Evolutionary conservation across 2,113 vertebrate species (phyloP), one percentile per base, ranked within the genome.

Genomic region (Saccopteryx leptura): DNA sequence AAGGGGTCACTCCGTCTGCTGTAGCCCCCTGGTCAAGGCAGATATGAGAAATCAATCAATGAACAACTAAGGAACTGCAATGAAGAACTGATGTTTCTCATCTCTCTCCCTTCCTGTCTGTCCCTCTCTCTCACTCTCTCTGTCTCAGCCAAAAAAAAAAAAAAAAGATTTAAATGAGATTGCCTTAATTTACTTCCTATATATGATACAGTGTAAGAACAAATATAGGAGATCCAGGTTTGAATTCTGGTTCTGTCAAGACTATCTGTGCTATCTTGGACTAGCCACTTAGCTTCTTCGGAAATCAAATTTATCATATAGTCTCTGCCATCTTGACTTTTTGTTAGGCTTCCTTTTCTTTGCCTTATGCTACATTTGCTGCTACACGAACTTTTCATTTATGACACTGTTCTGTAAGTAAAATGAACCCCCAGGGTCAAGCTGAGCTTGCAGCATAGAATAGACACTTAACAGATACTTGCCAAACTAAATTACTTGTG

Each of bases 111-210:
- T 39, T 39, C 39, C 39, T 39, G 39, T 39, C 39, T 39, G 39
- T 39, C 39, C 39, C 39, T 39, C 39, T 39, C 39, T 39, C 39
- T 39, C 39, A 39, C 39, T 39, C 39, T 39, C 39, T 39, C 39
- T 39, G 39, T 39, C 39, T 39, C 39, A 3, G 39, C 39, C 39
- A 39, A 39, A 39, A 39, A 39, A 39, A 39, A 39, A 39, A 39
- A 39, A 39, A 39, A 39, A 39, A 39, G 39, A 96, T 18, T 71
- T 94, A 50, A 96, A 93, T 79, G 86, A 58, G 23, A 75, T 1
- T 83, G 15, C 65, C 72, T 96, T 92, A 76, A 33, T 82, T 58
- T 86, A 82, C 18, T 63, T 91, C 21, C 58, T 89, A 81, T 23
- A 52, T 2, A 52, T 72, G 4, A 48, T 17, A 58, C 0, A 31